Conservation (phyloP, 2,113 vertebrate genomes). For the Oncorhynchus kisutch region DNA sequence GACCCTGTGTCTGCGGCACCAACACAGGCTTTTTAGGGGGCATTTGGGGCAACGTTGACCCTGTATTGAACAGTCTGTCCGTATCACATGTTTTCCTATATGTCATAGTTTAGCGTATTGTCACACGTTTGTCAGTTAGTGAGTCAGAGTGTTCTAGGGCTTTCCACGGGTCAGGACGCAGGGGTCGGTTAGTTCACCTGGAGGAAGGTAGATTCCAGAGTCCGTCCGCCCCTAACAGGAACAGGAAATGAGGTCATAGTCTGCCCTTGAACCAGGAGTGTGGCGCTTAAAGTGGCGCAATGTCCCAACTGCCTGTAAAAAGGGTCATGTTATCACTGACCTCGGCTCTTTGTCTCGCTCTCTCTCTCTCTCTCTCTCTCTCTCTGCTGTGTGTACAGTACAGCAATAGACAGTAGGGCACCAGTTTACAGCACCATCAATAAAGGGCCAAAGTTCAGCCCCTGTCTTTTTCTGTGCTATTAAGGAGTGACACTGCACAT, state of each 20-base stretch:
- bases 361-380: constrained; percentile 40
- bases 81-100: background rate
- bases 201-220: background rate
- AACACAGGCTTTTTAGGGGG: constrained; percentile 1
- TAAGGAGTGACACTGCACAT: background rate
- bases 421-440: constrained; percentile 63
- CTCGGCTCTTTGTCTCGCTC: constrained; percentile 41
- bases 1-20: background rate
- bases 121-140: background rate
- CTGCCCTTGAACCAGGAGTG: background rate
- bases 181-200: background rate
- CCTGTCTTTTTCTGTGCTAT: constrained; percentile 15
- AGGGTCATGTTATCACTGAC: constrained; percentile 55
- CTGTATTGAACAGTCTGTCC: background rate
- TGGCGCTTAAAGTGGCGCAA: background rate
- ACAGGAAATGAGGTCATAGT: background rate
- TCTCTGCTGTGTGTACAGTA: constrained; percentile 15
- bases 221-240: background rate
- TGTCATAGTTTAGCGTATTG: background rate
- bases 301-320: constrained; percentile 39
- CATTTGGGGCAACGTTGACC: constrained; percentile 30
- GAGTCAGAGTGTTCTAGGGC: background rate
- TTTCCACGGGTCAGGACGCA: background rate
- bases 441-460: constrained; percentile 65
- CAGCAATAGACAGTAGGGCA: constrained; percentile 44